These are phyloP conservation scores for Chlorops oryzae DNA, from an alignment of 1,140 invertebrate species.

Conservation along the genomic window DNA sequence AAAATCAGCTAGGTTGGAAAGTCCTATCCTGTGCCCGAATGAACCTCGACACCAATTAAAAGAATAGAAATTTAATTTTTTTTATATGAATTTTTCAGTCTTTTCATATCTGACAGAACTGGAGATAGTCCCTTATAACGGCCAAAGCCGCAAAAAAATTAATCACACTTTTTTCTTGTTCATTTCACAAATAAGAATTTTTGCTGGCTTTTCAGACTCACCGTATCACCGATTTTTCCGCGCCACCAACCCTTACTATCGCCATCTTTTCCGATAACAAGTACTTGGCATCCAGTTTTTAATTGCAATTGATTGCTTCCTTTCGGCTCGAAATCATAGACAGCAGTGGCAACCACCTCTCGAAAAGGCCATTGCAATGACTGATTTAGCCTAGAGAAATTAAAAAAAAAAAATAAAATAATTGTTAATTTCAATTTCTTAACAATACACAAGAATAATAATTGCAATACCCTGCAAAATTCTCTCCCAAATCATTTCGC, in stretches of 20 bases:
- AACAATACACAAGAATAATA: conserved; percentile 6
- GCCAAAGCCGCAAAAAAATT: neutral
- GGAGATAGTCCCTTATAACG: too few relatives aligned
- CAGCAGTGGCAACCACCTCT: conserved; percentile 65
- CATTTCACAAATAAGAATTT: conserved; percentile 7
- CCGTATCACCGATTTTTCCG: conserved; percentile 61
- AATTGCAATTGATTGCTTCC: conserved; percentile 73
- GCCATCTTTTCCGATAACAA: conserved; percentile 69
- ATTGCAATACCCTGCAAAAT: conserved; percentile 71
- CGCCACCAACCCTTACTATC: conserved; percentile 79
- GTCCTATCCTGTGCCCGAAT: too few relatives aligned
- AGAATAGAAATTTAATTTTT: too few relatives aligned
- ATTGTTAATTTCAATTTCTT: conserved; percentile 3
- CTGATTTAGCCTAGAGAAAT: conserved; percentile 59
- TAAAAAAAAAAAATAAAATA: conserved; percentile 7
- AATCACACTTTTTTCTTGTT: neutral
- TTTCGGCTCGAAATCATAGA: conserved; percentile 66
- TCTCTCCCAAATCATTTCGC: conserved; percentile 78
- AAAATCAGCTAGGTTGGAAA: too few relatives aligned
- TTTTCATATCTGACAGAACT: too few relatives aligned
- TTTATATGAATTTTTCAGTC: too few relatives aligned
- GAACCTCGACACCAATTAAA: too few relatives aligned
- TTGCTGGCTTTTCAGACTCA: conserved; percentile 27
- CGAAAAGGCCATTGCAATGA: conserved; percentile 69
- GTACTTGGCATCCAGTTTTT: conserved; percentile 69